Percentiles rank a stretch among this genome's conserved stretches.
These are phyloP conservation scores for Mandrillus leucophaeus DNA, from an alignment of 2,113 vertebrate species.

Conservation along the genomic window DNA sequence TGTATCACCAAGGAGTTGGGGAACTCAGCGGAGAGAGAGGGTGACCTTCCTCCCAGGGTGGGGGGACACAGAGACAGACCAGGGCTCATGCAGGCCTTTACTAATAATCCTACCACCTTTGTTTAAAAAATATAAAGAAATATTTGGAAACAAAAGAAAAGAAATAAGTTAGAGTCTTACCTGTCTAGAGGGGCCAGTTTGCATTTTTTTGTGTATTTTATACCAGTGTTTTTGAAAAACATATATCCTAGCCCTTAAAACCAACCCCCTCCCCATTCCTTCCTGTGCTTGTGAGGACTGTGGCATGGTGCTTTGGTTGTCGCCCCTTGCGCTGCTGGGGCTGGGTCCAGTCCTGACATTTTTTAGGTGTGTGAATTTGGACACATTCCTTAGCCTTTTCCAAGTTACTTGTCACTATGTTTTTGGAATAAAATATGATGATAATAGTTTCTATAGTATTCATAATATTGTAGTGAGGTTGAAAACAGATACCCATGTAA, in stretches of 20 bases:
- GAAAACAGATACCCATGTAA: not conserved
- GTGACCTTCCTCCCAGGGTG: no score
- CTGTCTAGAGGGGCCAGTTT: not conserved
- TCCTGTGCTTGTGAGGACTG: accelerated
- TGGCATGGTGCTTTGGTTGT: accelerated
- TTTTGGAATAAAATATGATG: not conserved
- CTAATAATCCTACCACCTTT: not conserved
- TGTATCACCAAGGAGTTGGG: not conserved
- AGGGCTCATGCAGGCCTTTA: not conserved
- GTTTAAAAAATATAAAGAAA: not conserved
- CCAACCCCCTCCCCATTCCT: accelerated
- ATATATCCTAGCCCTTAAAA: not conserved
- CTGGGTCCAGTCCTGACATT: not conserved
- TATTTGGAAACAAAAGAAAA: not conserved
- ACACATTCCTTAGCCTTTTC: not conserved
- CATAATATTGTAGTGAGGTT: not conserved
- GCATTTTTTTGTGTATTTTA: not conserved
- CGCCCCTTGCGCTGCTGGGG: accelerated
- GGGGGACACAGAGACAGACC: not conserved
- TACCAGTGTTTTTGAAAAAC: not conserved
- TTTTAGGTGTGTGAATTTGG: not conserved
- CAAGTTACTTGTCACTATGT: not conserved
- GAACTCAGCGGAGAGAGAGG: not conserved
- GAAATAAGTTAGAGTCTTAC: not conserved
- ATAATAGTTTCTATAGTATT: no score